phyloP scores from a whole-genome alignment of 1,140 invertebrate genomes.

The Sycophaga agraensis region DNA sequence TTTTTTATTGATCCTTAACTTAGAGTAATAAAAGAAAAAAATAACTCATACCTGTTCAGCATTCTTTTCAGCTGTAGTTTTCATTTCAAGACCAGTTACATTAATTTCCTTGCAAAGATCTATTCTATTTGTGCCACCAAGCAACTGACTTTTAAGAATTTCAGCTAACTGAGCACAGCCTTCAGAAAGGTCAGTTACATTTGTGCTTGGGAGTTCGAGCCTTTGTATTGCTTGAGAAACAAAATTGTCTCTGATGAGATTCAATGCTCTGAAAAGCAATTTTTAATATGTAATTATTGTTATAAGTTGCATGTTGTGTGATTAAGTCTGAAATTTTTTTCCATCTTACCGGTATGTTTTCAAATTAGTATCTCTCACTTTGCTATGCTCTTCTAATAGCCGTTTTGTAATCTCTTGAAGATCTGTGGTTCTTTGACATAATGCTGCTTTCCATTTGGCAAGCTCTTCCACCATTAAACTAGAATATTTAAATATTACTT shows the following conservation, averaged over 20 bases:
- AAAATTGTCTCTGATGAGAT: constrained; percentile 53
- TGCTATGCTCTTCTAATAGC: constrained; percentile 72
- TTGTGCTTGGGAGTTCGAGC: constrained; percentile 50
- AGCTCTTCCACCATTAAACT: constrained; percentile 90
- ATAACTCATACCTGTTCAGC: constrained; percentile 46
- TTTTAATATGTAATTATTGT: background rate
- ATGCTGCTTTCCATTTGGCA: constrained; percentile 78
- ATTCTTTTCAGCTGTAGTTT: constrained; percentile 50
- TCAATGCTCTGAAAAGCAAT: constrained; percentile 42
- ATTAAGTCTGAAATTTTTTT: too few relatives aligned
- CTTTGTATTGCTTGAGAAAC: constrained; percentile 44
- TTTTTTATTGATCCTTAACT: too few relatives aligned
- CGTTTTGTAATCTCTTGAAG: constrained; percentile 74
- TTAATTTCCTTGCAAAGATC: constrained; percentile 44
- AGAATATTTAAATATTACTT: constrained; percentile 36
- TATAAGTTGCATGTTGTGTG: too few relatives aligned
- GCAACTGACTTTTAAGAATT: constrained; percentile 56
- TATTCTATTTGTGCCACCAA: constrained; percentile 50
- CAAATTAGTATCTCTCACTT: constrained; percentile 69
- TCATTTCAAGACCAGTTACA: constrained; percentile 51
- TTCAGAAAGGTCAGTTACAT: constrained; percentile 57
- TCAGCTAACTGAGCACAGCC: constrained; percentile 56
- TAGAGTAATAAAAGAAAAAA: background rate
- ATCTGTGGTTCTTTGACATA: constrained; percentile 74
- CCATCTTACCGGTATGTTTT: constrained; percentile 66